Conservation (phyloP, 2,113 vertebrate species). For the Poeciliopsis occidentalis region DNA sequence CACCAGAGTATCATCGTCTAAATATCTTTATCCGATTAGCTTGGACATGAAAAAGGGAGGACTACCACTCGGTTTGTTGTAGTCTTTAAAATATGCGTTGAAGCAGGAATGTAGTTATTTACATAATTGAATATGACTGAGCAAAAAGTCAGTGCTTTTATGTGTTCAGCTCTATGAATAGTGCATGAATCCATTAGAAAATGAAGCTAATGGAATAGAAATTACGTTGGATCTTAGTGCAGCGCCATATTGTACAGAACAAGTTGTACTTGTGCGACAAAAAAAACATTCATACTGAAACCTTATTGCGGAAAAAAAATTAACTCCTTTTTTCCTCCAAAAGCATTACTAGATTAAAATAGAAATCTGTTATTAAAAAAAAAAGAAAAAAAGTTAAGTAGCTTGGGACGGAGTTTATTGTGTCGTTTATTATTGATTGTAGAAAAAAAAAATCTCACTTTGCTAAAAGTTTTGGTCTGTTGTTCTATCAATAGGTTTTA, state of each 20-base stretch:
- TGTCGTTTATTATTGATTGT: too few relatives aligned
- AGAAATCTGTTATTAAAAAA: too few relatives aligned
- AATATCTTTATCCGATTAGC: conserved; percentile 21
- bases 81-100: neutral
- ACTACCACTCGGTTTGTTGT: conserved; percentile 1
- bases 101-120: neutral
- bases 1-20: neutral
- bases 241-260: neutral
- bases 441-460: too few relatives aligned
- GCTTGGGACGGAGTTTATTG: too few relatives aligned
- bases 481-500: too few relatives aligned
- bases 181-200: conserved; percentile 17
- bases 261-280: neutral
- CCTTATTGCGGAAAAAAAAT: neutral
- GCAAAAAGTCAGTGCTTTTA: neutral
- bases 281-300: neutral
- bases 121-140: neutral
- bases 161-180: conserved; percentile 12
- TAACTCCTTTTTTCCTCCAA: too few relatives aligned
- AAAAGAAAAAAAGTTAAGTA: too few relatives aligned
- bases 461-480: too few relatives aligned
- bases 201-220: conserved; percentile 23
- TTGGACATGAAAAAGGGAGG: neutral
- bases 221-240: conserved; percentile 18
- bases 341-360: too few relatives aligned